Evolutionary conservation across 2,797 vertebrate species (phyloP).

Genomic region (Tokudaia muenninki): DNA sequence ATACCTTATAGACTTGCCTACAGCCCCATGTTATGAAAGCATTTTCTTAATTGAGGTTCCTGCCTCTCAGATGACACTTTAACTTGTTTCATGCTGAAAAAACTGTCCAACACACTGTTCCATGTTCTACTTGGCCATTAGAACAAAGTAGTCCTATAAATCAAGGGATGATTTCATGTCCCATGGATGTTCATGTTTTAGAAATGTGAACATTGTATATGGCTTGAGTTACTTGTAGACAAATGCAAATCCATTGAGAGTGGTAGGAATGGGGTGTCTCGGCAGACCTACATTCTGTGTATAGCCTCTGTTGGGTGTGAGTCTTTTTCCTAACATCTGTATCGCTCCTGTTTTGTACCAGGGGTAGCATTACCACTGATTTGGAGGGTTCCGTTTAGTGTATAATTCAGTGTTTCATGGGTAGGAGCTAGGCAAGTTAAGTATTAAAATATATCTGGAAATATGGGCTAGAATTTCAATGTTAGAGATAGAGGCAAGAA

Average conservation of each 20-base stretch:
- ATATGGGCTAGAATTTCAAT: constrained; percentile 41
- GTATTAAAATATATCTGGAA: background rate
- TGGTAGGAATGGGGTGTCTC: too few species aligned
- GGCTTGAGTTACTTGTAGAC: background rate
- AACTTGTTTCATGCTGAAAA: background rate
- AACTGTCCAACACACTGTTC: background rate
- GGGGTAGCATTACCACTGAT: background rate
- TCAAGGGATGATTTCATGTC: background rate
- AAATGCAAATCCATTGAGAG: background rate
- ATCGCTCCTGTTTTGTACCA: background rate
- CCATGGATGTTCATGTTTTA: background rate
- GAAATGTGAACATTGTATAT: constrained; percentile 16
- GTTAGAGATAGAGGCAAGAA: background rate
- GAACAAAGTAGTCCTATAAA: constrained; percentile 11
- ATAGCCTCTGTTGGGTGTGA: background rate
- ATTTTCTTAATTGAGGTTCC: background rate
- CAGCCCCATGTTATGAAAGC: background rate
- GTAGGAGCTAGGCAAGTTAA: background rate
- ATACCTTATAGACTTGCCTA: background rate
- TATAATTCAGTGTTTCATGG: constrained; percentile 9
- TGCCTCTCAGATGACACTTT: too few species aligned
- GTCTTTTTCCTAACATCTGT: background rate
- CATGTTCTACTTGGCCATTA: background rate
- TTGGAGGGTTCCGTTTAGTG: background rate
- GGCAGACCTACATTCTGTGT: background rate